Conservation (phyloP, 2,888 invertebrate species). For the Cylindroiulus punctatus region DNA sequence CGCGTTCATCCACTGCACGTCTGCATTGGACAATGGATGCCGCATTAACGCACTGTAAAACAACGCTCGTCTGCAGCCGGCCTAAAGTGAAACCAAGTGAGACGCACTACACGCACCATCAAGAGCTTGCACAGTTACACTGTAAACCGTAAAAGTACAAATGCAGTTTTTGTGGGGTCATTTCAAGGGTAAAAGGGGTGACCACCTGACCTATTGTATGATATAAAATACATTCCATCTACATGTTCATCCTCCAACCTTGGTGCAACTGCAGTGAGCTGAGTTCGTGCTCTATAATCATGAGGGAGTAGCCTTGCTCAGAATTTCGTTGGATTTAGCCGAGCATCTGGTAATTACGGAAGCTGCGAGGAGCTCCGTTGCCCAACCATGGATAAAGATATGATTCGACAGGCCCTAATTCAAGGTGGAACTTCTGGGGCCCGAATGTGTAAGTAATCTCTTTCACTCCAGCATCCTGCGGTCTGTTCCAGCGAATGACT, state of each 20-base stretch:
- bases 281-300: neutral
- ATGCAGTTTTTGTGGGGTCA: too few relatives aligned
- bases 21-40: too few relatives aligned
- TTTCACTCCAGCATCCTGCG: neutral
- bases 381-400: slow-evolving; percentile 17
- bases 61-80: too few relatives aligned
- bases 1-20: too few relatives aligned
- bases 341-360: neutral
- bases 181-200: too few relatives aligned
- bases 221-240: neutral
- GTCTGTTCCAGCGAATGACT: neutral
- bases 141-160: too few relatives aligned
- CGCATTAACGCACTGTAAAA: too few relatives aligned
- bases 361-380: neutral
- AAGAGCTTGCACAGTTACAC: too few relatives aligned
- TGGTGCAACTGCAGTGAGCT: neutral
- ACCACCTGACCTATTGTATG: too few relatives aligned
- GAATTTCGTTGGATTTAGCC: neutral
- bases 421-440: neutral
- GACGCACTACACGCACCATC: too few relatives aligned
- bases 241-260: neutral
- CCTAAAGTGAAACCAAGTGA: too few relatives aligned
- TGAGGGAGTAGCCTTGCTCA: neutral
- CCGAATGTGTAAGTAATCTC: slow-evolving; percentile 3
- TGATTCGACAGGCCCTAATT: neutral